Conservation (phyloP, 1,140 invertebrate species). For the Palaemon carinicauda region DNA sequence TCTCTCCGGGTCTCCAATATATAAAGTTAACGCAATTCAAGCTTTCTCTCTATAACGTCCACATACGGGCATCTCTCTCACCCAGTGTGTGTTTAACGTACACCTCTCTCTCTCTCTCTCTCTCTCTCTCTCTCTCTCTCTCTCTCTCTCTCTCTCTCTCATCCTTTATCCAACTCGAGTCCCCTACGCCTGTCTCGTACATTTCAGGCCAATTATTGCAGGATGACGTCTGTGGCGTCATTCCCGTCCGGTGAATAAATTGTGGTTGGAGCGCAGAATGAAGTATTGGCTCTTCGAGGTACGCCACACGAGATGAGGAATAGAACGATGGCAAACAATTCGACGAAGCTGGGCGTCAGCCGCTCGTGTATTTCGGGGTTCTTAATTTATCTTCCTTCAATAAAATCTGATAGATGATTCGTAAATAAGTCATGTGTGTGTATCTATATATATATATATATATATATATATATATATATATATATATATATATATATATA, state of each 20-base stretch:
- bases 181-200: too few species aligned
- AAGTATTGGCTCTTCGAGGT: too few species aligned
- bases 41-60: background rate
- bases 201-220: too few species aligned
- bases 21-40: background rate
- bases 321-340: too few species aligned
- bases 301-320: too few species aligned
- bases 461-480: background rate
- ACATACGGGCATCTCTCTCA: constrained; percentile 17
- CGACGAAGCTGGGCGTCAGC: too few species aligned
- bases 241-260: too few species aligned
- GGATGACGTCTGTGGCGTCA: too few species aligned
- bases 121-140: constrained; percentile 19
- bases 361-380: background rate
- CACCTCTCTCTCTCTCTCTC: background rate
- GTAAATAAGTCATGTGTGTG: background rate
- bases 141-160: background rate
- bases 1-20: background rate
- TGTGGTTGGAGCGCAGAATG: too few species aligned
- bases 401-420: background rate
- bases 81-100: background rate
- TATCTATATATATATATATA: background rate
- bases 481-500: background rate
- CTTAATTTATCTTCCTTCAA: background rate
- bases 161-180: background rate